A percentile compares a stretch with the other conserved stretches of the same genome.
These are phyloP conservation scores for Podarcis lilfordi DNA, from an alignment of 2,797 vertebrate species.

Conservation along the genomic window DNA sequence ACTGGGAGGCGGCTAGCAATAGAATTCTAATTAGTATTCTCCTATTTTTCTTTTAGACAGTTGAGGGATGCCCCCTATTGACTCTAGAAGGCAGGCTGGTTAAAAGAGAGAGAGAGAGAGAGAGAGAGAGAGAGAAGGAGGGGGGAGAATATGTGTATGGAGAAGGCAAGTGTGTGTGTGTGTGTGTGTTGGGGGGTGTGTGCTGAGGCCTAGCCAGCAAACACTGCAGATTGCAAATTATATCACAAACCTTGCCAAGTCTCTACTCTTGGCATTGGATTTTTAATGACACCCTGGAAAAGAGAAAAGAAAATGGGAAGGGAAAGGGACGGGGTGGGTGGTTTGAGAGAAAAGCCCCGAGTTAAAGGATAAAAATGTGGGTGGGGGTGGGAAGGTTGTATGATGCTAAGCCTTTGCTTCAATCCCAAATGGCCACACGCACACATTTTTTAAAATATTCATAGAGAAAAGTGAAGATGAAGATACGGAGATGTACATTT, in stretches of 20 bases:
- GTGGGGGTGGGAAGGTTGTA: conserved; percentile 75
- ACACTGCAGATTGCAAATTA: conserved; percentile 91
- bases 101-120: conserved; percentile 67
- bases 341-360: conserved; percentile 80
- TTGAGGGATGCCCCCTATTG: conserved; percentile 99
- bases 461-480: conserved; percentile 89
- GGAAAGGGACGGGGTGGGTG: background rate
- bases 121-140: rapidly evolving
- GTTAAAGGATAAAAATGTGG: conserved; percentile 85
- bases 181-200: conserved; percentile 48
- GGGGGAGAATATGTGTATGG: background rate
- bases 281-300: conserved; percentile 88
- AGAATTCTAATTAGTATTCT: conserved; percentile 92
- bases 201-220: conserved; percentile 83
- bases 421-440: conserved; percentile 83
- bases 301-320: conserved; percentile 43
- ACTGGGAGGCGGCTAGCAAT: conserved; percentile 83
- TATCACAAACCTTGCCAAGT: conserved; percentile 90
- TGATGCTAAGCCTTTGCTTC: conserved; percentile 84
- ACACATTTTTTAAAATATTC: conserved; percentile 95
- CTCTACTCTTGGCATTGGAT: conserved; percentile 87
- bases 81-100: conserved; percentile 93
- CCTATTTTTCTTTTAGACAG: conserved; percentile 98
- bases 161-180: background rate
- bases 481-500: conserved; percentile 86